Base-by-base conservation (phyloP, 2,797 vertebrate species). In the Helicolenus hilgendorfi region DNA sequence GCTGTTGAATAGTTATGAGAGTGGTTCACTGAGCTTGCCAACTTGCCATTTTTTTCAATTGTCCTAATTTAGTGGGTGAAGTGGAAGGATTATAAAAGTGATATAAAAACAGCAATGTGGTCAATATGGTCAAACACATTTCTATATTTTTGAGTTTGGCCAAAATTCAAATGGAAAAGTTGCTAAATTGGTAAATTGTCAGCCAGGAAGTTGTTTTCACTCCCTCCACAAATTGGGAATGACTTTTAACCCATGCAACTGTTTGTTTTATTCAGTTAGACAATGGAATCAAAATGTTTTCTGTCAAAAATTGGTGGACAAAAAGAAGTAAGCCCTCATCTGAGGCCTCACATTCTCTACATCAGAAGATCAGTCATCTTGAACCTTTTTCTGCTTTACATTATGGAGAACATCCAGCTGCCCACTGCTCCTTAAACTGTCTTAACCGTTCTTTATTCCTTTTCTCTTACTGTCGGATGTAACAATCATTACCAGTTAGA, bases 51-150 rank as follows among this genome's bases (percentile, higher is more conserved):
- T 7, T 33, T 29, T 78, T n/a, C 18, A 81, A 5, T 53, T 53
- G 26, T 82, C 38, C 68, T 62, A 45, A 89, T 75, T 73, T 62
- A 22, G 29, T 83, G 55, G 63, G 59, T 83, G 72, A 91, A 86
- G 26, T 13, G 10, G 59, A 67, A 55, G 24, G 27, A 81, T 69
- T 62, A 24, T 35, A 65, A 35, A 76, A 64, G 45, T 77, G 71
- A 77, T 65, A 79, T 55, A 15, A 76, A 80, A 89, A 81, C 71
- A 88, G 36, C 63, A 76, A 49, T 45, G 60, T 65, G 49, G 9
- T 72, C 55, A 88, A 76, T 88, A 78, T 81, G 83, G 27, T 56
- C 20, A 20, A 83, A 78, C 83, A 78, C 13, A 84, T 78, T 77
- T 73, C 31, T 38, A 27, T 4, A 49, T 27, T 69, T 35, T 26